Conservation (phyloP, 2,113 vertebrate genomes). For the Dolichotis patagonum region DNA sequence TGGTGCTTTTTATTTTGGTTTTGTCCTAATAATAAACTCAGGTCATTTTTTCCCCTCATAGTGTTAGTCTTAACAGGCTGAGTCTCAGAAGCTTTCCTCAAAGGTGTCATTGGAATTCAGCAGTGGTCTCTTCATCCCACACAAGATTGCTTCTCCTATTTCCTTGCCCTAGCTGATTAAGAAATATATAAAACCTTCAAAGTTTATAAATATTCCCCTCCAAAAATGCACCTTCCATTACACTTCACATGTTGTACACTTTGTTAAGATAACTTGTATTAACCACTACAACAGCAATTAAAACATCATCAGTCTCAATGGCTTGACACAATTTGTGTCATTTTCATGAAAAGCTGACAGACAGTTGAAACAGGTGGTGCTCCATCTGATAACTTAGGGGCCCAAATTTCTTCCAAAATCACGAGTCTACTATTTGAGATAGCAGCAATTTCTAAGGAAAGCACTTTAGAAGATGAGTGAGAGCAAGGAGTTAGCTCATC, state of each 20-base stretch:
- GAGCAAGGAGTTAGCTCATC: background rate
- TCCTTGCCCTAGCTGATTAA: background rate
- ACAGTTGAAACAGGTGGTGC: background rate
- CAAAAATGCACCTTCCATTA: background rate
- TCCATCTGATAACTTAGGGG: background rate
- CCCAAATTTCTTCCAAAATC: background rate
- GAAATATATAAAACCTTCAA: background rate
- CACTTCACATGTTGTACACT: background rate
- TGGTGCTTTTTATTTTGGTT: background rate
- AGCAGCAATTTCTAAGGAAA: background rate
- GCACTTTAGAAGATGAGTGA: background rate
- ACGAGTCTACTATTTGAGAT: background rate
- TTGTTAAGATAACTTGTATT: background rate
- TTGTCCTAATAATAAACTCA: background rate
- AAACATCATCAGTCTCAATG: background rate
- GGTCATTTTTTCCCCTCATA: background rate
- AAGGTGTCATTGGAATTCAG: background rate
- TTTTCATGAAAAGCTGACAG: background rate
- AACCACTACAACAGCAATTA: background rate
- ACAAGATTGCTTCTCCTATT: background rate
- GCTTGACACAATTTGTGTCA: background rate
- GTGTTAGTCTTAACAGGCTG: background rate
- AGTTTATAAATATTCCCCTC: background rate
- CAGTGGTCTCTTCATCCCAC: background rate
- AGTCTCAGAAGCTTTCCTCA: background rate